Conservation (phyloP, 1,140 invertebrate species). For the Rhopalosiphum padi region DNA sequence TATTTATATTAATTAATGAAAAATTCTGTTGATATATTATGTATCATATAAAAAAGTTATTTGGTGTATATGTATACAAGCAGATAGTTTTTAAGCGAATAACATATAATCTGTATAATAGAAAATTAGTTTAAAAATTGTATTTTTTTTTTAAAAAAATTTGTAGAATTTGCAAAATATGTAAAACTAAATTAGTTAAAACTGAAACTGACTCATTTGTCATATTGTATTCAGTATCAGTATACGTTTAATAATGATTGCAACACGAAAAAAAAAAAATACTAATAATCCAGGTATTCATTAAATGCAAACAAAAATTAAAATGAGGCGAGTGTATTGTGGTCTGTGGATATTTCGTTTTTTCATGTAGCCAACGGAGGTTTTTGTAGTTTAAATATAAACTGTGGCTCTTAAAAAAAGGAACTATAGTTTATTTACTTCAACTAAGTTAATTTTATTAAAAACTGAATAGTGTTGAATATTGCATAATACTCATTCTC, state of each 20-base stretch:
- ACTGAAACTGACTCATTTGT: neutral
- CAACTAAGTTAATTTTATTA: neutral
- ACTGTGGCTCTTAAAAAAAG: neutral
- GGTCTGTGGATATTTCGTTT: too few relatives aligned
- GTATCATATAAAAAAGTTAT: neutral
- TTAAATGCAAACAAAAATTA: neutral
- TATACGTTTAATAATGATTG: neutral
- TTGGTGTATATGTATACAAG: too few relatives aligned
- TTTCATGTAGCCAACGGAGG: neutral
- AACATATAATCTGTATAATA: rapidly evolving
- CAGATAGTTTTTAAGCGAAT: neutral
- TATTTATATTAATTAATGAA: neutral
- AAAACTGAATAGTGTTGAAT: conserved; percentile 27
- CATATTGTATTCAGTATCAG: neutral
- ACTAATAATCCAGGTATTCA: neutral
- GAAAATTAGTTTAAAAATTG: neutral
- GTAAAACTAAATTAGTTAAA: neutral
- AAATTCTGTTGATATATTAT: neutral
- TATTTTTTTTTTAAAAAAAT: neutral
- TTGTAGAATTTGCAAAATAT: neutral
- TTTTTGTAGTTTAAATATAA: neutral
- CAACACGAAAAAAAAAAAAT: neutral
- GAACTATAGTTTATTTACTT: neutral
- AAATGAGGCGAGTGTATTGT: neutral
- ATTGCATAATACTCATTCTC: conserved; percentile 28